These are phyloP conservation scores for Patella caerulea DNA, from an alignment of 2,888 invertebrate genomes.

Conservation along the genomic window DNA sequence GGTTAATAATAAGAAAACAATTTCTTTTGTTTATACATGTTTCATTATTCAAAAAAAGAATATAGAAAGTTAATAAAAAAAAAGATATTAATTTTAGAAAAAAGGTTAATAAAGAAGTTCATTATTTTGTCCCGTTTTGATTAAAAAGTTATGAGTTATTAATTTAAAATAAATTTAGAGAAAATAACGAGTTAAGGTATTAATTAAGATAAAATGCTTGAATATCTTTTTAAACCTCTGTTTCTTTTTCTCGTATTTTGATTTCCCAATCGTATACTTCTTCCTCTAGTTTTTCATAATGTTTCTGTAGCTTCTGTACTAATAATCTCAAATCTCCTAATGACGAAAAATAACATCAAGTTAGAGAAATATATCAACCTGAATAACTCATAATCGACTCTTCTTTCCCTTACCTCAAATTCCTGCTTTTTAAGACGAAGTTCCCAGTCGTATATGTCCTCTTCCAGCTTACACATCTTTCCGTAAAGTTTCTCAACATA, in stretches of 20 bases:
- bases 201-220: too few species aligned
- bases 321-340: neutral
- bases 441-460: conserved; percentile 99
- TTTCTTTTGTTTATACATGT: too few species aligned
- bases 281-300: conserved; percentile 81
- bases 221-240: conserved; percentile 80
- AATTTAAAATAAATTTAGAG: too few species aligned
- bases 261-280: conserved; percentile 99
- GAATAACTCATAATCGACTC: neutral
- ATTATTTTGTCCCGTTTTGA: too few species aligned
- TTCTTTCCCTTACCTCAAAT: conserved; percentile 83
- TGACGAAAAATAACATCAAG: neutral
- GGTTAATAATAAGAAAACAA: too few species aligned
- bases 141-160: too few species aligned
- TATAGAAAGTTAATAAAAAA: too few species aligned
- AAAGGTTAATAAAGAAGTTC: too few species aligned
- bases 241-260: conserved; percentile 93
- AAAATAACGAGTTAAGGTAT: too few species aligned
- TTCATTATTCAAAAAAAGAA: too few species aligned
- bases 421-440: conserved; percentile 94
- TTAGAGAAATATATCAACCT: neutral
- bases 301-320: neutral
- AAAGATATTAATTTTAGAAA: too few species aligned
- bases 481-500: conserved; percentile 94
- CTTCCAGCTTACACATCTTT: conserved; percentile 92